Conservation (phyloP, 2,797 vertebrate species). For the Gallirallus australis region DNA sequence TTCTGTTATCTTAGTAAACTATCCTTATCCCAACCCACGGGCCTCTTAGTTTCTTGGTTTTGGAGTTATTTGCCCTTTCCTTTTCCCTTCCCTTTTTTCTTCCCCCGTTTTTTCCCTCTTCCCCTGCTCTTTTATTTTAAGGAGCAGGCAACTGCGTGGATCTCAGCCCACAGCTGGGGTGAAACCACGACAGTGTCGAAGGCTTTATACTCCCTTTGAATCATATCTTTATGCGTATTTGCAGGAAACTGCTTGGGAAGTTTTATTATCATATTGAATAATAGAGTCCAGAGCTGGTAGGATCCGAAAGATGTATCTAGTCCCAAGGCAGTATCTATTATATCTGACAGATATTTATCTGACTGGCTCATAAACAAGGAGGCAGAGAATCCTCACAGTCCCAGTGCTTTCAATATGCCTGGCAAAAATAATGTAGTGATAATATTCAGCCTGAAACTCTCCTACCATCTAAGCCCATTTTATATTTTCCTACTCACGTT, state of each 20-base stretch:
- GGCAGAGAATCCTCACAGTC: neutral
- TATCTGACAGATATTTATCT: neutral
- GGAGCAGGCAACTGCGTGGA: too few species aligned
- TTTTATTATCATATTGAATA: conserved; percentile 25
- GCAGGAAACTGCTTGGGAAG: neutral
- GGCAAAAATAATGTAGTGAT: neutral
- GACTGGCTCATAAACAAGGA: conserved; percentile 2
- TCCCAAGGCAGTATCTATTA: neutral
- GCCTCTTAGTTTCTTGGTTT: too few species aligned
- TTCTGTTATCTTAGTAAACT: too few species aligned
- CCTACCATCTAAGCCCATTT: conserved; percentile 19
- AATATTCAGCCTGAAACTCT: neutral
- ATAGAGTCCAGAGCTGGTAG: neutral
- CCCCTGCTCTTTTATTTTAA: too few species aligned
- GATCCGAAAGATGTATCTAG: neutral
- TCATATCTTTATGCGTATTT: neutral
- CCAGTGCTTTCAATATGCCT: neutral
- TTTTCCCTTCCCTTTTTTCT: too few species aligned
- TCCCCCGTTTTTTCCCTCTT: too few species aligned
- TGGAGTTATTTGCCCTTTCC: too few species aligned
- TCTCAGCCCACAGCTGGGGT: too few species aligned
- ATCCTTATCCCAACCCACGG: too few species aligned
- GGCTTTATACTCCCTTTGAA: neutral
- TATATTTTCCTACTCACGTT: neutral
- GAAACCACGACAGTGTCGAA: too few species aligned